phyloP scores from a whole-genome alignment of 2,797 vertebrate species.

The Coendou prehensilis region DNA sequence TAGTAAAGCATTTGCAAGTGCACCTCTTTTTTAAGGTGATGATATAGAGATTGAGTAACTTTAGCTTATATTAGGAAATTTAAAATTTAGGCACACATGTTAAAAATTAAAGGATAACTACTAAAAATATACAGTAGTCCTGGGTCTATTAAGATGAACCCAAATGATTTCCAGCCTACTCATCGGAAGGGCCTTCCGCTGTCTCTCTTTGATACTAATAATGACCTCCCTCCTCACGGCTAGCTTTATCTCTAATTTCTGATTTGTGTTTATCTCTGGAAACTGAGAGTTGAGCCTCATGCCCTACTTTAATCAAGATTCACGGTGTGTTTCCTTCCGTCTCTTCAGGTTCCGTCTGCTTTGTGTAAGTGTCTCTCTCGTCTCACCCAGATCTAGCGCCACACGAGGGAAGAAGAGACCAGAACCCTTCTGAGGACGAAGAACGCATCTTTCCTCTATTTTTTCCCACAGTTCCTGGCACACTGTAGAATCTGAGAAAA shows the following conservation, averaged over 20 bases:
- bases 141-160: not conserved
- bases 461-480: not conserved
- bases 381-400: not conserved
- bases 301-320: not conserved
- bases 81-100: not conserved
- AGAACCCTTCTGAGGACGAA: conserved; percentile 13
- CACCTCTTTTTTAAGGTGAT: not conserved
- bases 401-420: not conserved
- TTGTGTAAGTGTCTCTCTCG: not conserved
- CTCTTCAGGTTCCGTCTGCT: not conserved
- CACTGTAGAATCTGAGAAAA: not conserved
- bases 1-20: not conserved
- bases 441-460: not conserved
- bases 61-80: conserved; percentile 34
- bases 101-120: not conserved
- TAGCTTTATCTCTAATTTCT: conserved; percentile 47
- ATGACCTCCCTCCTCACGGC: not conserved
- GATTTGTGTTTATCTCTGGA: not conserved
- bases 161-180: not conserved
- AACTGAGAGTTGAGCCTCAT: not conserved
- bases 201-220: not conserved
- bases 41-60: not conserved
- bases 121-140: not conserved
- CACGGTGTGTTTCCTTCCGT: not conserved
- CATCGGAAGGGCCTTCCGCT: not conserved